phyloP scores from a whole-genome alignment of 2,113 vertebrate species.

The Corythornis vintsioides region DNA sequence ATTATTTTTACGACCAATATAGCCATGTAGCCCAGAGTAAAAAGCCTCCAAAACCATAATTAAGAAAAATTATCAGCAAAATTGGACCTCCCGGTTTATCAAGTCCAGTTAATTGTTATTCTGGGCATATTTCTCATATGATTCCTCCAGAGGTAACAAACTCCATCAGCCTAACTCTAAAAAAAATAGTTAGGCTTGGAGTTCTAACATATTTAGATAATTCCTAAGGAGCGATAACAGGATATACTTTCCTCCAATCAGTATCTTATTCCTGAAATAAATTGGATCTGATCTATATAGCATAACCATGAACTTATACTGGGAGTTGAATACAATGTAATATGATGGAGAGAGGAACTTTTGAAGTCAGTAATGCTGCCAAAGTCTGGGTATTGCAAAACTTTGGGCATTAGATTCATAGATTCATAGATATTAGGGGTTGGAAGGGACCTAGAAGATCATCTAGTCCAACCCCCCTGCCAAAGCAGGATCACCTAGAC shows the following conservation, averaged over 20 bases:
- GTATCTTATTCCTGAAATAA: not conserved
- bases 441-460: too few relatives aligned
- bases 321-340: not conserved
- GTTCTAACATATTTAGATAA: not conserved
- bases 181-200: not conserved
- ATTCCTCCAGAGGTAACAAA: not conserved
- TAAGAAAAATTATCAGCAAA: slow-evolving; percentile 20
- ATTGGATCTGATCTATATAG: not conserved
- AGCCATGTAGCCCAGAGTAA: not conserved
- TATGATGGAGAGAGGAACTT: not conserved
- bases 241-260: not conserved
- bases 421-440: too few relatives aligned
- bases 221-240: not conserved
- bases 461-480: too few relatives aligned
- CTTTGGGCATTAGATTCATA: not conserved
- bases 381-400: not conserved
- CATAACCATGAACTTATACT: not conserved
- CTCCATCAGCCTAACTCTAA: not conserved
- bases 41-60: not conserved
- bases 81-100: not conserved
- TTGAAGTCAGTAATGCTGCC: not conserved
- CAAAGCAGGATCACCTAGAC: too few relatives aligned
- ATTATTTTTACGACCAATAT: slow-evolving; percentile 1
- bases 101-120: not conserved
- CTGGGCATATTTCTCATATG: not conserved